Evolutionary conservation across 2,113 vertebrate genomes (phyloP).

Genomic region (Chelonoidis abingdonii): DNA sequence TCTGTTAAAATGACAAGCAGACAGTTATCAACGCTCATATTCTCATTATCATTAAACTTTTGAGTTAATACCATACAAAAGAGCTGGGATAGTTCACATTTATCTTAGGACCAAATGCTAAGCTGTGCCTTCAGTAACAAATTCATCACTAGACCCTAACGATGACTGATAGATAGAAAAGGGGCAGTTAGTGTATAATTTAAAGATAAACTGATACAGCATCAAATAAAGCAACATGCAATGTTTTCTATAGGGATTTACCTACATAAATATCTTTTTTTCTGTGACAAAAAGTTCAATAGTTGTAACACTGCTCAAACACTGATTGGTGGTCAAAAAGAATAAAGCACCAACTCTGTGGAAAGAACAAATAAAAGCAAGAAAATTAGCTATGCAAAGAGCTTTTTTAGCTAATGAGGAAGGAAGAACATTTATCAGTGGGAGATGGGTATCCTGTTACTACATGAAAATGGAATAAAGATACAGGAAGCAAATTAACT

Average conservation of each 20-base stretch:
- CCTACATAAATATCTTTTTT: conserved; percentile 91
- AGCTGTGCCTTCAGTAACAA: not conserved
- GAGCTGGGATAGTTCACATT: not conserved
- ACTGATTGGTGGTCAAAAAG: conserved; percentile 88
- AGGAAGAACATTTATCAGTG: not conserved
- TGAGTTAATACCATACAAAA: not conserved
- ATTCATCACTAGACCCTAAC: not conserved
- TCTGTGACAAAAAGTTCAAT: conserved; percentile 90
- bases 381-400: not conserved
- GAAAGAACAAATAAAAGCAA: not conserved
- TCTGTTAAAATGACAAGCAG: not conserved
- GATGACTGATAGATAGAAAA: not conserved
- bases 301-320: conserved; percentile 83
- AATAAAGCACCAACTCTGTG: conserved; percentile 86
- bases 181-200: not conserved
- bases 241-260: not conserved
- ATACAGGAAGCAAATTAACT: not conserved
- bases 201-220: not conserved
- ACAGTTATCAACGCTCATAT: not conserved
- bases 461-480: not conserved
- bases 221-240: not conserved
- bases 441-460: not conserved
- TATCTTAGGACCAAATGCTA: not conserved
- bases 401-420: not conserved
- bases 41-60: not conserved